Evolutionary conservation across 2,113 vertebrate genomes (phyloP), one percentile per base, ranked within the genome.

Genomic region (Brachyhypopomus occidentalis): DNA sequence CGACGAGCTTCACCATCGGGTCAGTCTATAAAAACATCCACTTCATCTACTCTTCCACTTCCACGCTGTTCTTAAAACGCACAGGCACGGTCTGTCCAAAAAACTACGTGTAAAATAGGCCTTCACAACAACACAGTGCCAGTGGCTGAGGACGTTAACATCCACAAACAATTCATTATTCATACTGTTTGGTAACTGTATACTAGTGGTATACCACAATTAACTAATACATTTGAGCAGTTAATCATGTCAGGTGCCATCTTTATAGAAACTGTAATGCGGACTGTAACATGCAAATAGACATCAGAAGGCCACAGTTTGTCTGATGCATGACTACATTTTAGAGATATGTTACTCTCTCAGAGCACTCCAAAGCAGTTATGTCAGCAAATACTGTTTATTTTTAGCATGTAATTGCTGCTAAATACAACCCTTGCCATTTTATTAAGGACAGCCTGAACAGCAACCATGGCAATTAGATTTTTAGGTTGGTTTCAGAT

Each of bases 261-360:
- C 55, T 62, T 62, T 38, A 60, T 9, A 77, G 52, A 82, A 58
- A 16, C 16, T 25, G 75, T 67, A 87, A 80, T 79, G 84, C 75
- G 75, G 63, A 60, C 45, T 59, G 84, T 73, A 67, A 69, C 48
- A 2, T 73, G 62, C 27, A 11, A 72, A 59, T 27, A 48, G 22
- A 22, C 55, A 74, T 63, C 9, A 34, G 56, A 58, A 38, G 25
- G 81, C 80, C 79, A 52, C 83, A 69, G 85, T 88, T 92, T 89
- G 83, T 87, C 84, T 88, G 77, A 80, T 84, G 81, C 30, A 14
- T 81, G 70, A 52, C 11, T 72, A 63, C 23, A 71, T 87, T 88
- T 64, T 19, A 30, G 63, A 66, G 27, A 20, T 36, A 67, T 36
- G 4, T 9, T 67, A 20, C 12, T 19, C 17, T 36, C 30, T 67